Percentiles rank a stretch among this genome's conserved stretches.
Evolutionary conservation across 2,113 vertebrate genomes (phyloP).

Genomic region (Percina caprodes): DNA sequence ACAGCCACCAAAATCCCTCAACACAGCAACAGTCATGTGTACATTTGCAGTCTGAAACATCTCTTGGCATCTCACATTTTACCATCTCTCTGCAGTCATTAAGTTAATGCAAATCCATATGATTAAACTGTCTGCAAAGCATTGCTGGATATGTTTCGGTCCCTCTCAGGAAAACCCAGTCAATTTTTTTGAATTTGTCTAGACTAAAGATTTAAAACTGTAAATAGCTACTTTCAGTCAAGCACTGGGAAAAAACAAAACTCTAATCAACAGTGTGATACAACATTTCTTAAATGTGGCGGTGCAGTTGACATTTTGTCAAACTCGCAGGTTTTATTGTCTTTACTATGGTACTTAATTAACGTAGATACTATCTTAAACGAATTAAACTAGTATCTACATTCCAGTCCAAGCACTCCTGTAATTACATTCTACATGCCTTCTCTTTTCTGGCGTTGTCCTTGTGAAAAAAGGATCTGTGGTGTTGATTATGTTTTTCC

Average conservation of each 20-base stretch:
- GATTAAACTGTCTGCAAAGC: neutral
- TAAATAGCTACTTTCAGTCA: slow-evolving; percentile 28
- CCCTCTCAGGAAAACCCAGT: slow-evolving; percentile 2
- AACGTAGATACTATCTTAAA: too few species aligned
- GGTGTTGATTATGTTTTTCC: too few species aligned
- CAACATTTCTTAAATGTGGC: slow-evolving; percentile 7
- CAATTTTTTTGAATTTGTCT: slow-evolving; percentile 42
- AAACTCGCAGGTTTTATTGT: neutral
- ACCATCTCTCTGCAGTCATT: neutral
- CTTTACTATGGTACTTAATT: too few species aligned
- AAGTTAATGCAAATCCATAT: neutral
- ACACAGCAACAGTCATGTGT: neutral
- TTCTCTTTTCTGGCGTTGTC: too few species aligned
- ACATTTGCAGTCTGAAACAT: neutral
- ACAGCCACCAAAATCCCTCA: neutral
- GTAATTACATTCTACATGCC: too few species aligned
- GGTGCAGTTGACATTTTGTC: slow-evolving; percentile 28
- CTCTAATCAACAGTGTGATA: slow-evolving; percentile 16
- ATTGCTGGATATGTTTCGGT: neutral
- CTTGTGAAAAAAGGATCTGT: too few species aligned
- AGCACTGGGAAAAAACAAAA: neutral
- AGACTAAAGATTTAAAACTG: slow-evolving; percentile 15
- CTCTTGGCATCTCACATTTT: neutral
- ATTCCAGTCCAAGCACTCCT: too few species aligned
- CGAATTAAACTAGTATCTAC: too few species aligned